A percentile compares a stretch with the other conserved stretches of the same genome.
Conservation (phyloP, 2,888 invertebrate species). For the Amphipyra tragopoginis region DNA sequence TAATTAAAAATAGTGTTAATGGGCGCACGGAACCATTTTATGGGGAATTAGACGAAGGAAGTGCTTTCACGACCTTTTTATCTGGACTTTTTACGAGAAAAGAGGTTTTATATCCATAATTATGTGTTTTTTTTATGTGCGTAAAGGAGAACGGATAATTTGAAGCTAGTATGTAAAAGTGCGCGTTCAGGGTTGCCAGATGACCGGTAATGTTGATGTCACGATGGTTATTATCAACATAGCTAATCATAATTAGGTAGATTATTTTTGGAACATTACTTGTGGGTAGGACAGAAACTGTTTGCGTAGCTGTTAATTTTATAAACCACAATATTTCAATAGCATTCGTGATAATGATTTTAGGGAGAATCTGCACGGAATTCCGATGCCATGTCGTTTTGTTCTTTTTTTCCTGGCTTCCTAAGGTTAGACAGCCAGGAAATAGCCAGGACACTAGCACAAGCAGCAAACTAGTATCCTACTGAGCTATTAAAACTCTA, state of each 20-base stretch:
- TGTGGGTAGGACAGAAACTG: neutral
- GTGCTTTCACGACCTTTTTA: conserved; percentile 85
- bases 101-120: conserved; percentile 89
- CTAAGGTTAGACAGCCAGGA: no score
- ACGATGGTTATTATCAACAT: conserved; percentile 16
- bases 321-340: no score
- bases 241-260: conserved; percentile 9
- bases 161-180: conserved; percentile 72
- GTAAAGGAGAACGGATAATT: conserved; percentile 79
- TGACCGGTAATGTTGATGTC: conserved; percentile 44
- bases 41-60: conserved; percentile 81
- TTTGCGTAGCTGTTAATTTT: no score
- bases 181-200: conserved; percentile 60
- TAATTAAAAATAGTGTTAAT: conserved; percentile 86
- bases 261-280: conserved; percentile 7
- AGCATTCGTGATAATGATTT: no score
- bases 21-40: conserved; percentile 81
- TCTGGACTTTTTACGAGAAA: conserved; percentile 83
- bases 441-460: no score
- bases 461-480: no score
- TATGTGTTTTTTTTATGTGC: conserved; percentile 80
- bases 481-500: no score
- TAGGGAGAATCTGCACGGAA: no score
- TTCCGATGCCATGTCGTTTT: no score
- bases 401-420: no score